Evolutionary conservation across 2,888 invertebrate genomes (phyloP), one percentile per base, ranked within the genome.

Genomic region (Lathronympha strigana): DNA sequence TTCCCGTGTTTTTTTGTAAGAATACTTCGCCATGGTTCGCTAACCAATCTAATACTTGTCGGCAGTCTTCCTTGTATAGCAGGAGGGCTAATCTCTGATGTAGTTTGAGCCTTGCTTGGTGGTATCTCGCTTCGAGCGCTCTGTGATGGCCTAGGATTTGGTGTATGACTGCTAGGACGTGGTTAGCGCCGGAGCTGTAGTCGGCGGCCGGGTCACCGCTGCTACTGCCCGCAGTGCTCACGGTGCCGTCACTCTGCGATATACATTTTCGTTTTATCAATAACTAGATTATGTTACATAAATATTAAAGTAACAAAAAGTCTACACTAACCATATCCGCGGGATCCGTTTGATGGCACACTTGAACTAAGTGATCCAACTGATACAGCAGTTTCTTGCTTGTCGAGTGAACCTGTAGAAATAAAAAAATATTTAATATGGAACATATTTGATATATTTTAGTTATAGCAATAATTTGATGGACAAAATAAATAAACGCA

Each of bases 11-110:
- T 84, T 99, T 99, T 76, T 97, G 94, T 58, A 99, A 94, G 87
- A 99, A 99, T 19, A 98, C 98, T 92, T 99, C 98, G 17, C 99
- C 99, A 79, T 99, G 99, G 86, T 98, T 98, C 72, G 98, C 96
- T 73, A 99, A 87, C 99, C 99, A 99, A 81, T 99, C 98, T 68
- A 99, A 91, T 51, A 99, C 98, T 94, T 98, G 98, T 86, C 98
- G 96, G 54, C 99, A 98, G 86, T 99, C 99, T 84, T 99, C 98
- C 88, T 99, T 98, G 86, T 99, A 99, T 49, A 99, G 93, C 69
- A 96, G 93, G 74, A 99, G 92, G 8, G 98, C 98, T 38, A 99
- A 93, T 72, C 98, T 93, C 88, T 99, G 99, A 86, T 99, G 99
- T 66, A 99, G 92, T 84, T 98, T 97, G 72, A 98, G 97, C 87